These are phyloP conservation scores for Phocides pigmalion DNA, from an alignment of 1,140 invertebrate genomes.

Conservation along the genomic window DNA sequence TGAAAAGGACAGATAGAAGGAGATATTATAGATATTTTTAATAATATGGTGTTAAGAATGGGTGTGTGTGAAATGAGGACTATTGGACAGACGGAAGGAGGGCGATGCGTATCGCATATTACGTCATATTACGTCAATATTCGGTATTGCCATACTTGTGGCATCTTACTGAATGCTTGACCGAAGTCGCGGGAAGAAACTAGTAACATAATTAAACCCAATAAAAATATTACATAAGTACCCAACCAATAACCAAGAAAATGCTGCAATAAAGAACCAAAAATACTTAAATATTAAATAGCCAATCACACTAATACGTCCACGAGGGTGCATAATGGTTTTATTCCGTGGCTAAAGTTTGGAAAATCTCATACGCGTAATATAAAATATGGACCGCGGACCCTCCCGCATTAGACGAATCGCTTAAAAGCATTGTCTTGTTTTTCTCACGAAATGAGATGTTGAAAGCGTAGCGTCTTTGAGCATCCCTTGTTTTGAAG, in stretches of 20 bases:
- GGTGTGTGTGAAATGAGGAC: no score
- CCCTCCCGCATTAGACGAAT: constrained; percentile 57
- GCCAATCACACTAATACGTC: constrained; percentile 11
- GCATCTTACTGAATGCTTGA: no score
- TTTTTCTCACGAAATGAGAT: constrained; percentile 66
- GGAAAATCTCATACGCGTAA: constrained; percentile 41
- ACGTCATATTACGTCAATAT: no score
- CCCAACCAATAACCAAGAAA: neutral
- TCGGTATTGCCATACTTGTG: no score
- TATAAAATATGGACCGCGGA: constrained; percentile 48
- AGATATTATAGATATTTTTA: no score
- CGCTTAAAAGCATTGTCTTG: constrained; percentile 80
- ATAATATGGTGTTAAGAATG: no score
- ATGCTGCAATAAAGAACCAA: constrained; percentile 7
- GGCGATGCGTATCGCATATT: no score
- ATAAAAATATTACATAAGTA: no score
- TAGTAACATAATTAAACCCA: no score
- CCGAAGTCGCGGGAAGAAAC: no score
- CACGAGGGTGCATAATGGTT: constrained; percentile 47
- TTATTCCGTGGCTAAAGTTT: constrained; percentile 40
- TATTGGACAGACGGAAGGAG: no score
- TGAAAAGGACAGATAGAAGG: no score
- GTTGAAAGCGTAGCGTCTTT: constrained; percentile 57
- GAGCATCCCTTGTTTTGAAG: constrained; percentile 58
- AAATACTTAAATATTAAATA: neutral